These are phyloP conservation scores for Epinephelus cyanopodus DNA, from an alignment of 2,113 vertebrate genomes.

Conservation along the genomic window DNA sequence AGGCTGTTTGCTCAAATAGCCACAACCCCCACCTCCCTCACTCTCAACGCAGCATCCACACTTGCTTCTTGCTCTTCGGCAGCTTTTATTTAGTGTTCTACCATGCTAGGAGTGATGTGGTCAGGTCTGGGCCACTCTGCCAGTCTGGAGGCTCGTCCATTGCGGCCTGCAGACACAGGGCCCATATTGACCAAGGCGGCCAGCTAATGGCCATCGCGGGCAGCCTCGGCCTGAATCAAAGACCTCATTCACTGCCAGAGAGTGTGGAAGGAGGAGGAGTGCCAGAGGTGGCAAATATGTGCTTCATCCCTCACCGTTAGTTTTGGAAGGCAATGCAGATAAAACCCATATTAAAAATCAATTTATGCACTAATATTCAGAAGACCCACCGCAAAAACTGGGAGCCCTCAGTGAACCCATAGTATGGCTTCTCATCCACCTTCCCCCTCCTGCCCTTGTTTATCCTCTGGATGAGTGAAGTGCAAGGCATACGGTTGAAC, in stretches of 20 bases:
- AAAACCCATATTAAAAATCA: constrained; percentile 85
- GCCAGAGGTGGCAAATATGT: constrained; percentile 78
- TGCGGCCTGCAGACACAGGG: constrained; percentile 77
- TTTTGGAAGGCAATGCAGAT: constrained; percentile 80
- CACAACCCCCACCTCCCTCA: constrained; percentile 65
- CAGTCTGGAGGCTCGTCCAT: constrained; percentile 71
- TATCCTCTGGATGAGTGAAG: constrained; percentile 62
- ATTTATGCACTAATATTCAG: constrained; percentile 84
- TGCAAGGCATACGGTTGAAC: constrained; percentile 26
- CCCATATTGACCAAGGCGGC: constrained; percentile 77
- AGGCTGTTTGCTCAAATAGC: constrained; percentile 77
- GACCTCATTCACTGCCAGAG: constrained; percentile 70
- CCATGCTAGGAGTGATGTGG: constrained; percentile 79
- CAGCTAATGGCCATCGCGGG: constrained; percentile 75
- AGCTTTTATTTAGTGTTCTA: constrained; percentile 76
- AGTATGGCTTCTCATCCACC: constrained; percentile 26
- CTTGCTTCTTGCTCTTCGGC: constrained; percentile 43
- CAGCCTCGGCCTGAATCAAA: constrained; percentile 77
- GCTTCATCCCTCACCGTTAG: constrained; percentile 72
- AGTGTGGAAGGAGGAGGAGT: constrained; percentile 51
- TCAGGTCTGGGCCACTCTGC: constrained; percentile 57
- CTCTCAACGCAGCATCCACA: constrained; percentile 27
- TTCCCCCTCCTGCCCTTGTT: background rate
- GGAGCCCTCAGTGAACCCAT: constrained; percentile 77
- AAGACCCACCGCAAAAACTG: constrained; percentile 81